Evolutionary conservation across 2,888 invertebrate species (phyloP).

Genomic region (Tipula vernalis): DNA sequence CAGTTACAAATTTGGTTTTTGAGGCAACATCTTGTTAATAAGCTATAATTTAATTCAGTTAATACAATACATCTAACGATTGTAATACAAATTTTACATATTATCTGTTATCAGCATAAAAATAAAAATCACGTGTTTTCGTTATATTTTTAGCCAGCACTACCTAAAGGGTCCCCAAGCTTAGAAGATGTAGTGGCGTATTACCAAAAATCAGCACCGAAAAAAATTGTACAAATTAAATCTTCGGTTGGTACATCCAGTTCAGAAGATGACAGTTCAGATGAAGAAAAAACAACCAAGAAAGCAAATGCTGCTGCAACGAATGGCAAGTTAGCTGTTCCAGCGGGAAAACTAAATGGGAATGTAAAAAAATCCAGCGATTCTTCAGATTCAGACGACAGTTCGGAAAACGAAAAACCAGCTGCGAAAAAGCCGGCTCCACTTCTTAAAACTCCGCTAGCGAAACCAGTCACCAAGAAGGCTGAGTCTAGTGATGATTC

Average conservation of each 20-base stretch:
- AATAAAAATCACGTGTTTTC: constrained; percentile 11
- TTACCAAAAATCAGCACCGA: constrained; percentile 37
- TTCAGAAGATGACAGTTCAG: constrained; percentile 13
- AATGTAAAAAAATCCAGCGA: not conserved
- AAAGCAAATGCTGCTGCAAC: constrained; percentile 12
- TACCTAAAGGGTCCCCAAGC: constrained; percentile 51
- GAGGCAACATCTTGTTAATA: not conserved
- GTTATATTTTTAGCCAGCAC: constrained; percentile 41
- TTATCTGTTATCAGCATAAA: not conserved
- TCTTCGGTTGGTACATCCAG: constrained; percentile 18
- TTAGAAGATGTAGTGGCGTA: constrained; percentile 46
- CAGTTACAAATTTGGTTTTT: not conserved
- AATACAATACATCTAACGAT: not conserved
- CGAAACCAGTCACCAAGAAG: constrained; percentile 15
- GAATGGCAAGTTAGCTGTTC: not conserved
- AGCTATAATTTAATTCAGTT: not conserved
- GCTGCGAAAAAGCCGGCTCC: constrained; percentile 14
- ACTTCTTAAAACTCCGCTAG: not conserved
- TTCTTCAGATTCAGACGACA: constrained; percentile 26
- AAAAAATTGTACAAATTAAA: constrained; percentile 22
- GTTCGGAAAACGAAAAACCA: constrained; percentile 26
- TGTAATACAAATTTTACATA: not conserved
- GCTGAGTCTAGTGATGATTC: constrained; percentile 18
- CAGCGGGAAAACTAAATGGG: not conserved
- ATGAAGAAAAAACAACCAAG: constrained; percentile 14